These are phyloP conservation scores for Brachionus sp. DNA, from an alignment of 1,140 invertebrate species.

Conservation along the genomic window DNA sequence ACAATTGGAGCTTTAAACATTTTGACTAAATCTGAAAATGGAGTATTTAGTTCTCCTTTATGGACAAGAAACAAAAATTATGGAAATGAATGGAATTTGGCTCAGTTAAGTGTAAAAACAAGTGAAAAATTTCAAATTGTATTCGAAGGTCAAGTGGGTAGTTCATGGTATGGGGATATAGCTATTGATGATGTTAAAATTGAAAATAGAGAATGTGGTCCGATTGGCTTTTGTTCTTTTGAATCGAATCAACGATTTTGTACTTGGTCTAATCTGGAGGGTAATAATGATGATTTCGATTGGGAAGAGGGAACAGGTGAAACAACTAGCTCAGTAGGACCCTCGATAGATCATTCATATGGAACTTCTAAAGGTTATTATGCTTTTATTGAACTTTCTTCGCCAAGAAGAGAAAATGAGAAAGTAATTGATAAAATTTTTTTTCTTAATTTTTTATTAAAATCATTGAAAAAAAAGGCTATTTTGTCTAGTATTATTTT, in stretches of 20 bases:
- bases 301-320: conserved; percentile 50
- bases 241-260: conserved; percentile 63
- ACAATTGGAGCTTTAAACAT: conserved; percentile 18
- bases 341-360: conserved; percentile 65
- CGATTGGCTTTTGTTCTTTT: conserved; percentile 49
- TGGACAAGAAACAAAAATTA: conserved; percentile 44
- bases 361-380: conserved; percentile 54
- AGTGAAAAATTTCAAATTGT: conserved; percentile 43
- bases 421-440: not conserved
- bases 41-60: not conserved
- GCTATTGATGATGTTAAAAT: conserved; percentile 45
- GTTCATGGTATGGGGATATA: conserved; percentile 50
- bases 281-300: conserved; percentile 52
- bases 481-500: conserved; percentile 11
- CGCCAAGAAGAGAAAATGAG: conserved; percentile 47
- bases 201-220: conserved; percentile 2
- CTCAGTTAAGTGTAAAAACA: conserved; percentile 47
- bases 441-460: not conserved
- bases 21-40: not conserved
- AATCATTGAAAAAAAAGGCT: not conserved
- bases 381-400: conserved; percentile 49
- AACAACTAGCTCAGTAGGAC: conserved; percentile 51
- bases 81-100: conserved; percentile 44
- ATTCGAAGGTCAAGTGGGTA: conserved; percentile 49
- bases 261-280: conserved; percentile 48